These are phyloP conservation scores for Saccopteryx bilineata DNA, from an alignment of 2,113 vertebrate genomes.

Conservation along the genomic window DNA sequence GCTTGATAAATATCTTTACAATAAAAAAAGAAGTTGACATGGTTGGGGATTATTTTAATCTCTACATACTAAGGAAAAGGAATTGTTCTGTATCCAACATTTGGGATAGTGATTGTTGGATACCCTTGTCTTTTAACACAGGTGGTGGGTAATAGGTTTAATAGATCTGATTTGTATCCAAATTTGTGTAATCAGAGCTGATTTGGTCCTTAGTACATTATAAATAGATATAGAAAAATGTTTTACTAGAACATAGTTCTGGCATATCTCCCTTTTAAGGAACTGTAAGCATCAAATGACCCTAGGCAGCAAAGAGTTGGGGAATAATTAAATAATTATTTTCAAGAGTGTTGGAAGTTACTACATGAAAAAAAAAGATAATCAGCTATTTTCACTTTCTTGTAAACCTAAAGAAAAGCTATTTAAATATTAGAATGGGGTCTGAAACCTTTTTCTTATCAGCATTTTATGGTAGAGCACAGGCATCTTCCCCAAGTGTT, in stretches of 20 bases:
- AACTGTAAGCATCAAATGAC: neutral
- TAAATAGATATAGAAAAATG: neutral
- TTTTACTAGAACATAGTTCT: neutral
- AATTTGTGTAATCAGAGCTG: neutral
- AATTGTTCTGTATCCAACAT: neutral
- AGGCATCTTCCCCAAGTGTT: neutral
- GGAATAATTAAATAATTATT: conserved; percentile 10
- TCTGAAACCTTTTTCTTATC: neutral
- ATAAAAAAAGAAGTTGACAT: neutral
- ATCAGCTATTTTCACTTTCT: conserved; percentile 30
- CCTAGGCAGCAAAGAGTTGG: neutral
- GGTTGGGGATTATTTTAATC: neutral
- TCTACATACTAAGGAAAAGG: neutral
- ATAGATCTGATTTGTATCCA: neutral
- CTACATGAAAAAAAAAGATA: neutral
- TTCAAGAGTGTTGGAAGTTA: conserved; percentile 2
- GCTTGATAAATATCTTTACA: neutral
- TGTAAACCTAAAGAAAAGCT: neutral
- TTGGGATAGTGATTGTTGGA: neutral
- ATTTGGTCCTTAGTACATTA: neutral
- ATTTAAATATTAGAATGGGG: neutral
- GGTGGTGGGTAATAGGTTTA: neutral
- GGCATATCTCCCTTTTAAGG: neutral
- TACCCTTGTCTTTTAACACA: neutral
- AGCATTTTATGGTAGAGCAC: neutral